Conservation (phyloP, 2,797 vertebrate genomes). For the Lithobates sylvaticus region DNA sequence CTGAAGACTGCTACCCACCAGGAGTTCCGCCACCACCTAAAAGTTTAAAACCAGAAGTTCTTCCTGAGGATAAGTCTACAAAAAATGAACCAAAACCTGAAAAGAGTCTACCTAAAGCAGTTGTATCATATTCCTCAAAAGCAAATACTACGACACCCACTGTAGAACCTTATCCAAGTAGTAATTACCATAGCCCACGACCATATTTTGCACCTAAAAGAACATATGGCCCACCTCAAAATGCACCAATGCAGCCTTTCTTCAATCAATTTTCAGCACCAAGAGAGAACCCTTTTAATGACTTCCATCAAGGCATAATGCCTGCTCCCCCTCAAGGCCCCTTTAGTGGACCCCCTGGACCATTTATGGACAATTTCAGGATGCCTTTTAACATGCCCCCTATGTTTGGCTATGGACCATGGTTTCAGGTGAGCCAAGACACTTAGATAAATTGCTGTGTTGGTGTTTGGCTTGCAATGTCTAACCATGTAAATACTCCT, state of each 20-base stretch:
- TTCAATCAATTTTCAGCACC: not conserved
- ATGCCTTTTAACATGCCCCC: slow-evolving; percentile 65
- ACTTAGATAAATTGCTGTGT: not conserved
- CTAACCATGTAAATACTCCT: not conserved
- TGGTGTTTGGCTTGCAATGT: not conserved
- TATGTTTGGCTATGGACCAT: slow-evolving; percentile 72
- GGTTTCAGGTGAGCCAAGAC: slow-evolving; percentile 80
- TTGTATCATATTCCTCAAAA: not conserved
- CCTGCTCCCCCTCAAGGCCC: not conserved
- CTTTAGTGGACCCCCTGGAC: not conserved
- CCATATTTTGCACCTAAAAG: not conserved
- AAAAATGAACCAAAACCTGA: too few species aligned
- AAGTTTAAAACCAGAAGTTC: not conserved
- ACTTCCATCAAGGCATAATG: not conserved
- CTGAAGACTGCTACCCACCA: not conserved
- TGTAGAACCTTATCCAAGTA: not conserved
- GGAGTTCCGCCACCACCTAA: not conserved
- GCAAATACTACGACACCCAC: not conserved
- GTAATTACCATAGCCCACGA: not conserved
- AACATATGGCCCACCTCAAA: not conserved
- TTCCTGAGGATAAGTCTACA: too few species aligned
- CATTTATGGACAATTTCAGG: not conserved
- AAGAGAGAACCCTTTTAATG: not conserved
- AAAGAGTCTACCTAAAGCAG: too few species aligned
- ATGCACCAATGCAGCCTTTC: not conserved